A percentile compares a stretch with the other conserved stretches of the same genome.
These are phyloP conservation scores for Aplocera efformata DNA, from an alignment of 2,888 invertebrate genomes.

Conservation along the genomic window DNA sequence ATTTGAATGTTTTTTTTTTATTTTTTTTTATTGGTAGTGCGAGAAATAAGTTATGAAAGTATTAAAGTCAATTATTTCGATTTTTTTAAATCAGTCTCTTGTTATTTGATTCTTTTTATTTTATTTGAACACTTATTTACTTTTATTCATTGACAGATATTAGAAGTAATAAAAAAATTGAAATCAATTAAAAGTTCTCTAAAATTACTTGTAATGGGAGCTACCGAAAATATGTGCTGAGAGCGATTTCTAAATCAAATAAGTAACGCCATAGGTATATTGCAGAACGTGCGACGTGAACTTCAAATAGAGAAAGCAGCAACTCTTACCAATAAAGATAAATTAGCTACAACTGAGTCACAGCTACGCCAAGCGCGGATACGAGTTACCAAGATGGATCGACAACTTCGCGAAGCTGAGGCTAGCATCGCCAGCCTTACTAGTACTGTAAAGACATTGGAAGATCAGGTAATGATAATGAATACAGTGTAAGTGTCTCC, in stretches of 20 bases:
- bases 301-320: constrained; percentile 58
- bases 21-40: too few relatives aligned
- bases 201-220: too few relatives aligned
- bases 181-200: too few relatives aligned
- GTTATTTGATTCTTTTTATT: too few relatives aligned
- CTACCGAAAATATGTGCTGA: too few relatives aligned
- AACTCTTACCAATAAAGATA: constrained; percentile 51
- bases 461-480: constrained; percentile 57
- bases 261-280: not conserved
- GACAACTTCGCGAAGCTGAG: constrained; percentile 67
- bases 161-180: too few relatives aligned
- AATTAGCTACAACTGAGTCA: constrained; percentile 52
- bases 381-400: constrained; percentile 66
- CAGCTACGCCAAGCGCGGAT: constrained; percentile 59
- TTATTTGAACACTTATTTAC: too few relatives aligned
- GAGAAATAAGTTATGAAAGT: too few relatives aligned
- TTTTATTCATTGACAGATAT: too few relatives aligned
- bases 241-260: not conserved
- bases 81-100: too few relatives aligned
- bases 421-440: constrained; percentile 66
- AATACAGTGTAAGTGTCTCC: not conserved
- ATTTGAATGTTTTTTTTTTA: too few relatives aligned
- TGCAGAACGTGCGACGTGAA: constrained; percentile 51
- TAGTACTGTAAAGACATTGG: constrained; percentile 61
- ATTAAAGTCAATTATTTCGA: too few relatives aligned